Conservation (phyloP, 2,113 vertebrate species). For the Arvicanthis niloticus region DNA sequence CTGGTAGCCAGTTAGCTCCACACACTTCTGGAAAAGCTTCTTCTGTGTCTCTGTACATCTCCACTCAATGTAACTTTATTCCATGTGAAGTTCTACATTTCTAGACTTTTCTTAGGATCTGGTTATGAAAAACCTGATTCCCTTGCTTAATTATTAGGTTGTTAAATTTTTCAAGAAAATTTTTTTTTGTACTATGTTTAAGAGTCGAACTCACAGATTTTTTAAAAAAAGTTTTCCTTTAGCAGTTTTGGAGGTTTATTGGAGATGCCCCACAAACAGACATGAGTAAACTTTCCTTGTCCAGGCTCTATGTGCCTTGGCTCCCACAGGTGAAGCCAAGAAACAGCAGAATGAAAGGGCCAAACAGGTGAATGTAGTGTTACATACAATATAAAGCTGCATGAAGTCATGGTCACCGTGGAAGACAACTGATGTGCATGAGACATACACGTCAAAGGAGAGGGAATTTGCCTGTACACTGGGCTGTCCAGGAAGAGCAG, state of each 20-base stretch:
- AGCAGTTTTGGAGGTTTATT: neutral
- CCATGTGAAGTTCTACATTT: neutral
- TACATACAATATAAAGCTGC: neutral
- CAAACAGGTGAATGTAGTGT: neutral
- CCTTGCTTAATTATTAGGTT: neutral
- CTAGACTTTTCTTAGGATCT: neutral
- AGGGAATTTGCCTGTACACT: neutral
- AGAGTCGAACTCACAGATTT: neutral
- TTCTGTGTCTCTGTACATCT: neutral
- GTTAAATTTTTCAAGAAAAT: neutral
- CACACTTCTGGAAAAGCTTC: neutral
- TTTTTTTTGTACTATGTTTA: neutral
- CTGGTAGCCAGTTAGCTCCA: neutral
- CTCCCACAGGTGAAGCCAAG: neutral
- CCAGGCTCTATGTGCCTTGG: too few species aligned
- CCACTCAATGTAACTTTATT: neutral
- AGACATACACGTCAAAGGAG: fast-evolving
- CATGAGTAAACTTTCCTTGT: too few species aligned
- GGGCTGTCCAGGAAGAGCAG: neutral
- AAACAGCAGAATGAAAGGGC: too few species aligned
- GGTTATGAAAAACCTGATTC: neutral
- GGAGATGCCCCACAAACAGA: neutral
- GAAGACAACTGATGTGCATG: neutral
- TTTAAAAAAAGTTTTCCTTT: neutral
- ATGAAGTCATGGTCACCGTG: neutral